These are phyloP conservation scores for Paradoxurus hermaphroditus DNA, from an alignment of 2,113 vertebrate species.

Conservation along the genomic window DNA sequence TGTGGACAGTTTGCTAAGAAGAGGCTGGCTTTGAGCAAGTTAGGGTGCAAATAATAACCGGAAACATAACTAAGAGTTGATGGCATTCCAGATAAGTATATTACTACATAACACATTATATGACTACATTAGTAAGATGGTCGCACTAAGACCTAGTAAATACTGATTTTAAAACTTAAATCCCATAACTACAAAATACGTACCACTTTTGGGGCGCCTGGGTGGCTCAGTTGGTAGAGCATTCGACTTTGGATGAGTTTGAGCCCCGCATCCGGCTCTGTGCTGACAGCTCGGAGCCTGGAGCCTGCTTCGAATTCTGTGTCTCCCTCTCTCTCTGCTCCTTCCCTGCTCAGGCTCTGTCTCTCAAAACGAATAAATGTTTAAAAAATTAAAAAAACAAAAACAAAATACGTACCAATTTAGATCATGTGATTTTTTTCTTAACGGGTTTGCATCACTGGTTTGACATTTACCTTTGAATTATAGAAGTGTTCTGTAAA, in stretches of 20 bases:
- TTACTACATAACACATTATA: slow-evolving; percentile 68
- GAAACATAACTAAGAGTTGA: neutral
- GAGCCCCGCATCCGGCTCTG: no score
- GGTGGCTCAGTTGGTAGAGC: no score
- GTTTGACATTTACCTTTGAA: slow-evolving; percentile 82
- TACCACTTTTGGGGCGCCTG: slow-evolving; percentile 73
- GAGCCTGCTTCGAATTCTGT: no score
- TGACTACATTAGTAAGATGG: slow-evolving; percentile 71
- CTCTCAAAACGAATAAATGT: no score
- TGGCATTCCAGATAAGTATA: slow-evolving; percentile 53
- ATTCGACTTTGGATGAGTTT: no score
- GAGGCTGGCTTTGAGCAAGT: neutral
- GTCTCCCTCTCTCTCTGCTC: no score
- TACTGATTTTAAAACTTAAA: slow-evolving; percentile 76
- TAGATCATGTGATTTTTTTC: slow-evolving; percentile 81
- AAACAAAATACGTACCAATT: slow-evolving; percentile 73
- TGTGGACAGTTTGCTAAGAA: neutral
- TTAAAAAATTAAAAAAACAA: no score
- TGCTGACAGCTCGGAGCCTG: no score
- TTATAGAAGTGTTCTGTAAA: slow-evolving; percentile 57
- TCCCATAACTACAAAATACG: slow-evolving; percentile 73
- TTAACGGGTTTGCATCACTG: slow-evolving; percentile 80
- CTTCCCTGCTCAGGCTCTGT: no score
- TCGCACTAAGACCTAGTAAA: slow-evolving; percentile 77
- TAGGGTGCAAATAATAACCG: neutral